Percentiles rank a stretch among this genome's conserved stretches.
phyloP scores from a whole-genome alignment of 1,140 invertebrate species.

The Diabrotica undecimpunctata region DNA sequence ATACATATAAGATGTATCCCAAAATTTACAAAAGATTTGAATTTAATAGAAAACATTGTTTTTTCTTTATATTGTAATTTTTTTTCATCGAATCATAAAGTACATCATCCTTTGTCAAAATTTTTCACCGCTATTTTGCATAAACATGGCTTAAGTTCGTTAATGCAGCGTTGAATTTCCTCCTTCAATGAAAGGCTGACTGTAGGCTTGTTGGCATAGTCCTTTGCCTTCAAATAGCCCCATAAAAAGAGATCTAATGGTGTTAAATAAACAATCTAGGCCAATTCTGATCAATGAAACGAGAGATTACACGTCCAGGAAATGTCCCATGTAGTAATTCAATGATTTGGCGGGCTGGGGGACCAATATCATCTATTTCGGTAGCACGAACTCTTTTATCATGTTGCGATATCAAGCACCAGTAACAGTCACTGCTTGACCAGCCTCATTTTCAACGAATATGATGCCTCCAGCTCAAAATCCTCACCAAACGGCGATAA shows the following conservation, averaged over 20 bases:
- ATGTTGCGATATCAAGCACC: constrained; percentile 6
- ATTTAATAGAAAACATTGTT: too few species aligned
- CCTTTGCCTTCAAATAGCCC: neutral
- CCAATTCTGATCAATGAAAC: too few species aligned
- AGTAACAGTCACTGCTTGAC: neutral
- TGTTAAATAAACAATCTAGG: neutral
- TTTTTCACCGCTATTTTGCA: neutral
- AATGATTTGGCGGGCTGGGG: neutral
- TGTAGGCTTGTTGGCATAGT: neutral
- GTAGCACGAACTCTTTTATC: neutral
- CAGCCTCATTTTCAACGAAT: too few species aligned
- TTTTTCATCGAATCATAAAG: neutral
- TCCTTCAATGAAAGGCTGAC: too few species aligned
- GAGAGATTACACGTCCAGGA: neutral
- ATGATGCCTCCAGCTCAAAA: too few species aligned
- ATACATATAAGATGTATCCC: too few species aligned
- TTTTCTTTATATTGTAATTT: neutral
- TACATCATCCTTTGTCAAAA: too few species aligned
- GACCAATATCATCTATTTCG: neutral
- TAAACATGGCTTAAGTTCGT: neutral
- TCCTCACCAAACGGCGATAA: too few species aligned
- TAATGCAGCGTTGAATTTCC: neutral
- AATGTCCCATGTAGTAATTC: neutral
- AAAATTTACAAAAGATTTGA: neutral
- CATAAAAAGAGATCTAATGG: constrained; percentile 1